phyloP scores from a whole-genome alignment of 2,797 vertebrate species.

The Eulemur albifrons region DNA sequence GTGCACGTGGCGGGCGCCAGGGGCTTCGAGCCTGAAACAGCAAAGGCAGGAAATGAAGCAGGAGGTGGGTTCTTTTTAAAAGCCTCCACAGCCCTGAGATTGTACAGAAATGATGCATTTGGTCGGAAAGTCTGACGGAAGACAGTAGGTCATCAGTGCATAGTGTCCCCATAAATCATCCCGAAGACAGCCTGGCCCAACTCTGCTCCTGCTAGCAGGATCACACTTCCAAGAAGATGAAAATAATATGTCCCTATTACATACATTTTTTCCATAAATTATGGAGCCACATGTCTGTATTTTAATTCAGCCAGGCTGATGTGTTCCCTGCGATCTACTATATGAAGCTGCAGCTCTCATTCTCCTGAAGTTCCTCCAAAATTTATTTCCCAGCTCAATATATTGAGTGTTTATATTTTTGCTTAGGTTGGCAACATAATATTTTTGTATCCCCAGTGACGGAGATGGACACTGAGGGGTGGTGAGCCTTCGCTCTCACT shows the following conservation, averaged over 20 bases:
- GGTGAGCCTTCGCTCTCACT: background rate
- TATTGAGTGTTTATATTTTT: background rate
- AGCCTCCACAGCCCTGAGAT: fast-evolving
- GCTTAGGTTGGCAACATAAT: background rate
- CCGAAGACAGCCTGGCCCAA: background rate
- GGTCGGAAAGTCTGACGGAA: background rate
- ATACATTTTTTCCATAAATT: background rate
- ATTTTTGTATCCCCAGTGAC: background rate
- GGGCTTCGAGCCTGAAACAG: background rate
- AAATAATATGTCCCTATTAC: background rate
- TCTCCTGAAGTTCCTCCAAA: background rate
- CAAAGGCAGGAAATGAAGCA: background rate
- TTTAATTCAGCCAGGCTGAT: background rate
- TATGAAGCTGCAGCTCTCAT: background rate
- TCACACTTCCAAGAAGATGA: background rate
- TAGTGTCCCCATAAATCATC: background rate
- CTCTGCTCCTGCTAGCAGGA: background rate
- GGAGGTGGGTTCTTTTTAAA: background rate
- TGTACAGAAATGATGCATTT: background rate
- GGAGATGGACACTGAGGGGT: background rate
- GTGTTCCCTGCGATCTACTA: background rate
- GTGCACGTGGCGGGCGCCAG: fast-evolving
- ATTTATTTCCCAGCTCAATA: slow-evolving; percentile 13
- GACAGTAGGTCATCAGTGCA: background rate
- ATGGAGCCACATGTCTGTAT: background rate